Conservation (phyloP, 2,888 invertebrate genomes). For the Chloroclysta siterata region DNA sequence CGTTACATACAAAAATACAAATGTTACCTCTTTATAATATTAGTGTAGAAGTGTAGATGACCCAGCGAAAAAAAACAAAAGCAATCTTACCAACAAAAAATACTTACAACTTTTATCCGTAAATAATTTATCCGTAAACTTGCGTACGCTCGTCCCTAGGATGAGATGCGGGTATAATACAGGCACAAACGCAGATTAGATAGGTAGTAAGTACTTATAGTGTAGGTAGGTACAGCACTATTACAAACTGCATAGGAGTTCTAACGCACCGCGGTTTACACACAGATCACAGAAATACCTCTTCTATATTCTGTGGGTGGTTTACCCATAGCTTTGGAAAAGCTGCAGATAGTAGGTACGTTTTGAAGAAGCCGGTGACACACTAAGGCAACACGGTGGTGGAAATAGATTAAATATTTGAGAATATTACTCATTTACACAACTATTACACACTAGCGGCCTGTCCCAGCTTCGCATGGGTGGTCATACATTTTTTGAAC, state of each 20-base stretch:
- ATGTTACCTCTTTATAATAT: too few species aligned
- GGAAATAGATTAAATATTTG: constrained; percentile 28
- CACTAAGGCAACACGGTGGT: neutral
- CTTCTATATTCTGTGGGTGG: too few species aligned
- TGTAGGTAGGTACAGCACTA: constrained; percentile 1
- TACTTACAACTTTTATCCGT: neutral
- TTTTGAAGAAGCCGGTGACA: constrained; percentile 8
- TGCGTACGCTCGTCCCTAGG: constrained; percentile 5
- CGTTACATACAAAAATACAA: too few species aligned
- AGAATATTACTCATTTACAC: constrained; percentile 19
- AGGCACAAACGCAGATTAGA: constrained; percentile 33
- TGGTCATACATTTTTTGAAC: too few species aligned
- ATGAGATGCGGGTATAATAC: constrained; percentile 28
- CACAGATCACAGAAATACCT: too few species aligned
- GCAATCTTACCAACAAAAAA: neutral
- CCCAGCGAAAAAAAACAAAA: neutral
- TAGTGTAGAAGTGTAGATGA: too few species aligned
- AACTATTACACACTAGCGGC: constrained; percentile 19
- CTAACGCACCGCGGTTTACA: constrained; percentile 23
- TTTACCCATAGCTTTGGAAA: constrained; percentile 14
- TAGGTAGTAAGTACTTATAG: constrained; percentile 1
- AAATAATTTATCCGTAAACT: constrained; percentile 1
- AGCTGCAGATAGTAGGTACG: constrained; percentile 10
- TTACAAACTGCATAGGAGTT: constrained; percentile 27
- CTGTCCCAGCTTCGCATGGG: too few species aligned